Percentiles rank a stretch among this genome's conserved stretches.
Evolutionary conservation across 37 sponge, comb jelly and placozoan species (phyloP).

Genomic region (Tethya wilhelma): DNA sequence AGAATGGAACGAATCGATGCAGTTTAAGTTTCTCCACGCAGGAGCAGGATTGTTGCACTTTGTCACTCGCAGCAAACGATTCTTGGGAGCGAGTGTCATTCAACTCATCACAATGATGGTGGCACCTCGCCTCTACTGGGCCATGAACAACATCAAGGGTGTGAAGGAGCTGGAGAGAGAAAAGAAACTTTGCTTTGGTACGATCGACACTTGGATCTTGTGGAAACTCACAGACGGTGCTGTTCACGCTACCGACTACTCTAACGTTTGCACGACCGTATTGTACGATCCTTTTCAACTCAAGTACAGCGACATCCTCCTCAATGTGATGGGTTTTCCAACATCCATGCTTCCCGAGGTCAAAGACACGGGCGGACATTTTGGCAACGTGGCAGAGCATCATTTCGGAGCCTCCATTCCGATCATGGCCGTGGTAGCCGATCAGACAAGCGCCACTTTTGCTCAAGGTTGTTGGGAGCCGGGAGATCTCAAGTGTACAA

Average conservation of each 20-base stretch:
- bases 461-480: slow-evolving; percentile 89
- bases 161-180: slow-evolving; percentile 52
- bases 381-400: slow-evolving; percentile 51
- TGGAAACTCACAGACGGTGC: slow-evolving; percentile 90
- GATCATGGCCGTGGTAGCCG: slow-evolving; percentile 78
- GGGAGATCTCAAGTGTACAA: slow-evolving; percentile 85
- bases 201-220: slow-evolving; percentile 92
- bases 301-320: slow-evolving; percentile 69
- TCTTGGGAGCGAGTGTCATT: slow-evolving; percentile 75
- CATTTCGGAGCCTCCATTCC: slow-evolving; percentile 79
- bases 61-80: slow-evolving; percentile 72
- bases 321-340: slow-evolving; percentile 71
- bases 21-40: slow-evolving; percentile 67
- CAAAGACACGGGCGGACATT: slow-evolving; percentile 71
- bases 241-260: slow-evolving; percentile 93
- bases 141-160: slow-evolving; percentile 71
- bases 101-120: slow-evolving; percentile 59
- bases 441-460: slow-evolving; percentile 95
- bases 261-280: slow-evolving; percentile 79
- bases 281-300: slow-evolving; percentile 87
- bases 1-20: slow-evolving; percentile 75
- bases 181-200: slow-evolving; percentile 87
- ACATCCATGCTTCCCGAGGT: slow-evolving; percentile 81
- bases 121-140: slow-evolving; percentile 83
- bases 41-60: slow-evolving; percentile 61